Evolutionary conservation across 2,888 invertebrate species (phyloP), one percentile per base, ranked within the genome.

Genomic region (Serrognathus titanus): DNA sequence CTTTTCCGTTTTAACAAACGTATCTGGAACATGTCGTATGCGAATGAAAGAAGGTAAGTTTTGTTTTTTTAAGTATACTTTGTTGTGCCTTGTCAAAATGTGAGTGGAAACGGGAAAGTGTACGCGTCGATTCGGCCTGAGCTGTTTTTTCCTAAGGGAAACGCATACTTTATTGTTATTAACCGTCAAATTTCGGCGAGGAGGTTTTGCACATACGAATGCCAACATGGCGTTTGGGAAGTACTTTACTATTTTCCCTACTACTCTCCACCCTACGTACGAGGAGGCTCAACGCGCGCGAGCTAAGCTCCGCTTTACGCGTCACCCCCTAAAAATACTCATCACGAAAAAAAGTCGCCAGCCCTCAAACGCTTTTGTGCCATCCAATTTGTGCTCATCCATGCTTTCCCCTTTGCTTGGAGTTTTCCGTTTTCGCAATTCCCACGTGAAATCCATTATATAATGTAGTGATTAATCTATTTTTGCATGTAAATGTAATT

Each of bases 21-120:
- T 83, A 84, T 86, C 85, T 85, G 83, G 84, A 89, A 87, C 87
- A 90, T 90, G 90, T 90, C 90, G 81, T 86, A 84, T 85, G 83
- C 85, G 79, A 81, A 85, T 79, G 89, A 90, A 82, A 84, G 87
- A 85, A 87, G 88, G 90, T 89, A 87, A 88, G 87, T 84, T 76
- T 69, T 69, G 66, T 70, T 73, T 73, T 80, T 76, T 74, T 71
- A 72, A 74, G 60, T 68, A 61, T 52, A 35, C 11, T 46, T 20
- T 49, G 45, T 40, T 59, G 54, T 47, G 57, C 35, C 47, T 47
- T 39, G 51, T 46, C 48, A 35, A 57, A 50, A 41, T 56, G 16
- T 7, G 7, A 10, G n/a, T 13, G 1, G 38, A 43, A 16, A 16
- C 7, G 38, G 20, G 13, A 55, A 16, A 53, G 58, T 55, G 50